Base-by-base conservation (phyloP, 2,113 vertebrate genomes). In the Alexandromys fortis region DNA sequence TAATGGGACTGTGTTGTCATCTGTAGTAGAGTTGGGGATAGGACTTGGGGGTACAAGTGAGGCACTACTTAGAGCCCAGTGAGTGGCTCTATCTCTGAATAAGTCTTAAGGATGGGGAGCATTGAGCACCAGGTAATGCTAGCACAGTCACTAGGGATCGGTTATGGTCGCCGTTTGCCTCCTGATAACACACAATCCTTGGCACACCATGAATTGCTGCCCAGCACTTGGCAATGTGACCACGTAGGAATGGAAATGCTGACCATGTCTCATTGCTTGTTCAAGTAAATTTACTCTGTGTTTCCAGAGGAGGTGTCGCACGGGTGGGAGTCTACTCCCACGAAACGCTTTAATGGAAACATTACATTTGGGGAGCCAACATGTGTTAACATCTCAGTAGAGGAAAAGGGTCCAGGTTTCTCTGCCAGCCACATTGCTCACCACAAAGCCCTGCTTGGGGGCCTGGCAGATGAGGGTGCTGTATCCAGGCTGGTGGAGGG, bases 321-420 rank as follows among this genome's bases (percentile, higher is more conserved):
- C 28, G 76, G 90, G 88, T 90, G 91, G 96, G 72, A 88, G 90
- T 87, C 76, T 45, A 90, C 65, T 65, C 63, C 79, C 47, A 65
- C 81, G 47, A 72, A 94, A 89, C n/a, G 72, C 81, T 93, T 95
- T 86, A 92, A 91, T 90, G 90, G 94, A 93, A 95, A 90, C 87
- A 70, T 76, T 79, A 67, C 83, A 22, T 61, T 85, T 96, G 89
- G 85, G 78, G 55, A 90, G 72, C 24, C 26, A 93, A 92, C 90
- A 83, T 75, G 90, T 95, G 88, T 96, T 95, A 96, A 6, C 38
- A 82, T 93, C 86, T n/a, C 72, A 33, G 45, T 65, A 3, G 87
- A 85, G 79, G 65, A 4, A 42, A 42, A 45, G 79, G 45, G 90
- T 92, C 76, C 67, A 92, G 92, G 88, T 78, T 93, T 85, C 35